These are phyloP conservation scores for Lonchura striata DNA, from an alignment of 2,113 vertebrate species.

Conservation along the genomic window DNA sequence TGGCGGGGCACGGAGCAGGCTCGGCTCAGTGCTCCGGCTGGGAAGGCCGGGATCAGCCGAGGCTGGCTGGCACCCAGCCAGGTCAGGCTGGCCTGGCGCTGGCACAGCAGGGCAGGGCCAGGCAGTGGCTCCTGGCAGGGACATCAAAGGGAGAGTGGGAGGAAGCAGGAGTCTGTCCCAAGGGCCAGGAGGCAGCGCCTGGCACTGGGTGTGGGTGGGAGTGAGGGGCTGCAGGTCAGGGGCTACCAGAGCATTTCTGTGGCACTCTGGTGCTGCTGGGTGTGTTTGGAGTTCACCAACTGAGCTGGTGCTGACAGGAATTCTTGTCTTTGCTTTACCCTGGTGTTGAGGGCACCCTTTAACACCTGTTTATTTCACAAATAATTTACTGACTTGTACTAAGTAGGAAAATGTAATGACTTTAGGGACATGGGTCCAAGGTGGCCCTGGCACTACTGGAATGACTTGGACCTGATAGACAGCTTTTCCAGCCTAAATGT, in stretches of 20 bases:
- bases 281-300: accelerated
- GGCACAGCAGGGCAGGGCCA: not conserved
- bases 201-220: not conserved
- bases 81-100: not conserved
- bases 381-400: not conserved
- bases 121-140: not conserved
- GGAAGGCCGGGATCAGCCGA: accelerated
- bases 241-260: not conserved
- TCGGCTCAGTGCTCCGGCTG: accelerated
- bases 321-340: not conserved
- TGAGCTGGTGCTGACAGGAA: not conserved
- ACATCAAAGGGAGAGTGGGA: not conserved
- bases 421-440: accelerated
- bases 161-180: not conserved
- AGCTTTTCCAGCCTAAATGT: not conserved
- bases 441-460: not conserved
- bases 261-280: not conserved
- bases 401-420: not conserved
- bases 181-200: not conserved
- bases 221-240: not conserved
- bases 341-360: accelerated
- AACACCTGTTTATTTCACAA: not conserved
- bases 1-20: accelerated
- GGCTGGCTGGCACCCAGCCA: not conserved
- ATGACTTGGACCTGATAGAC: not conserved